A percentile compares a stretch with the other conserved stretches of the same genome.
phyloP scores from a whole-genome alignment of 2,888 invertebrate genomes.

The Abscondita cerata region DNA sequence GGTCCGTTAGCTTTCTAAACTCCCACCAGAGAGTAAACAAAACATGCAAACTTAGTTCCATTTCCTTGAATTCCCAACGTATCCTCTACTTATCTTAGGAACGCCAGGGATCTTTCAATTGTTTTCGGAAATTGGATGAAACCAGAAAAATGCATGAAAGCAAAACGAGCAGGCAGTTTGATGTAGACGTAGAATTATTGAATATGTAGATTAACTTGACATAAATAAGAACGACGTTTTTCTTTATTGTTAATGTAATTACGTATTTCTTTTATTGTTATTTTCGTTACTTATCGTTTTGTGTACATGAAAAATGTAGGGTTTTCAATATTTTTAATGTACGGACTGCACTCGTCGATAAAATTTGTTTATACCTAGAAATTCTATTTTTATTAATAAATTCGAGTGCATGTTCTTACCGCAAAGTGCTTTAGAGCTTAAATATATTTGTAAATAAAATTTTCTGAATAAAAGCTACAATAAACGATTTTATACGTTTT shows the following conservation, averaged over 20 bases:
- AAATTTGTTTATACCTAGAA: too few species aligned
- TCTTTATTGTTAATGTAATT: conserved; percentile 7
- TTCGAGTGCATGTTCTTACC: too few species aligned
- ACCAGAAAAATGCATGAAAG: conserved; percentile 57
- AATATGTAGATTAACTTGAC: conserved; percentile 22
- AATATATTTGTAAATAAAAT: too few species aligned
- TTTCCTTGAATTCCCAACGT: conserved; percentile 47
- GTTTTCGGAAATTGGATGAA: conserved; percentile 63
- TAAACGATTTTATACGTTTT: too few species aligned
- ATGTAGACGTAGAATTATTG: conserved; percentile 18
- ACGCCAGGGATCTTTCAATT: conserved; percentile 48
- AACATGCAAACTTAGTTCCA: conserved; percentile 49
- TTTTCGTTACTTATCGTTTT: too few species aligned
- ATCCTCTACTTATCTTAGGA: conserved; percentile 39
- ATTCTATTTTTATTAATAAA: too few species aligned
- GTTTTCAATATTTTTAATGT: too few species aligned
- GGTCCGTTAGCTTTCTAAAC: conserved; percentile 30
- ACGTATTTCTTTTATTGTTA: neutral
- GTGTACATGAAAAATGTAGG: too few species aligned
- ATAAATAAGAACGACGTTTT: conserved; percentile 7
- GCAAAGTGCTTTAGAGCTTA: too few species aligned
- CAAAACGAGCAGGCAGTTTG: conserved; percentile 19
- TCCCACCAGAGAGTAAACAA: conserved; percentile 43
- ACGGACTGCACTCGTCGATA: too few species aligned
- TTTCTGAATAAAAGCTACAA: too few species aligned